Percentiles rank a stretch among this genome's conserved stretches.
Evolutionary conservation across 2,797 vertebrate genomes (phyloP).

Genomic region (Pteronotus mesoamericanus): DNA sequence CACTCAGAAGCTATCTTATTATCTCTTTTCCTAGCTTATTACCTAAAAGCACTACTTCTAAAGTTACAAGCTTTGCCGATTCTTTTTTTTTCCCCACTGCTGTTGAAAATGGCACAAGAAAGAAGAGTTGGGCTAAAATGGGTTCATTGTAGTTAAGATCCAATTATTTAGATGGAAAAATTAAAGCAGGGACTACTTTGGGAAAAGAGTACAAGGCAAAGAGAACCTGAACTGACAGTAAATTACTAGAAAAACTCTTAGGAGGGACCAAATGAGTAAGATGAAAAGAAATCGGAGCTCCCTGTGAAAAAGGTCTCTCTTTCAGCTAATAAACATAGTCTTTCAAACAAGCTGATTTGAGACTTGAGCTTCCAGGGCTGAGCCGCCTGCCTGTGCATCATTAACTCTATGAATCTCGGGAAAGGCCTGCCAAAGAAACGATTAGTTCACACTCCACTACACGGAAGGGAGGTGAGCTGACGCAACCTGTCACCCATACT

Average conservation of each 20-base stretch:
- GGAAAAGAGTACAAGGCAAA: conserved; percentile 64
- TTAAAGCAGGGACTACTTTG: conserved; percentile 3
- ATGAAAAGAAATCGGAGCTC: conserved; percentile 83
- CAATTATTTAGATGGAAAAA: conserved; percentile 54
- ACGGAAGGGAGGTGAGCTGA: conserved; percentile 13
- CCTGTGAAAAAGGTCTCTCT: conserved; percentile 78
- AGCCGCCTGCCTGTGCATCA: conserved; percentile 43
- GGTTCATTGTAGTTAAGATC: conserved; percentile 59
- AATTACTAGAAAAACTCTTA: conserved; percentile 76
- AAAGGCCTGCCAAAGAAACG: neutral
- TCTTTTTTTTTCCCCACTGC: neutral
- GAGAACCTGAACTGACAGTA: conserved; percentile 71
- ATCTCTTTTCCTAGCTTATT: neutral
- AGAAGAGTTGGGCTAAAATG: conserved; percentile 50
- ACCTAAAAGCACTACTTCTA: neutral
- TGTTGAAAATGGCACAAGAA: neutral
- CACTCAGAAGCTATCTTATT: neutral
- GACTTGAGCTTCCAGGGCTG: neutral
- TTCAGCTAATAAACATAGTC: conserved; percentile 70
- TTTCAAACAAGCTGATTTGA: conserved; percentile 62
- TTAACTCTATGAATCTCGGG: conserved; percentile 47
- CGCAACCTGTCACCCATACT: neutral
- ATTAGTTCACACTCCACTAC: neutral
- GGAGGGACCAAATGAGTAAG: conserved; percentile 73
- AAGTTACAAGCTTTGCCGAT: neutral